Percentiles rank a stretch among this genome's conserved stretches.
phyloP scores from a whole-genome alignment of 2,888 invertebrate species.

The Erynnis tages region DNA sequence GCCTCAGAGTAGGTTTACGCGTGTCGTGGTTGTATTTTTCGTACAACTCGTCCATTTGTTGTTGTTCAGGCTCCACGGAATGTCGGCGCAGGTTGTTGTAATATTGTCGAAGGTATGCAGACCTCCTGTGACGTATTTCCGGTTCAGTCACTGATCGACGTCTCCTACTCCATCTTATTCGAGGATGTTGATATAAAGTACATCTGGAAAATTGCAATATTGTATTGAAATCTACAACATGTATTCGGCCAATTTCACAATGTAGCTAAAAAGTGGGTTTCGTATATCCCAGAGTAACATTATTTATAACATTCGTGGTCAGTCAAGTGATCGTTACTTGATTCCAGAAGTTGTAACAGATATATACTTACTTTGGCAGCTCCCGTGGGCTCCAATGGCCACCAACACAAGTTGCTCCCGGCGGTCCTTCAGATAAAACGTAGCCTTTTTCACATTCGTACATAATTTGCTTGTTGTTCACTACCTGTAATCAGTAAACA shows the following conservation, averaged over 20 bases:
- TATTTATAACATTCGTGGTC: no score
- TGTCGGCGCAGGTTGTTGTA: slow-evolving; percentile 60
- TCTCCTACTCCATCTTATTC: slow-evolving; percentile 89
- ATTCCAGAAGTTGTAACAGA: neutral
- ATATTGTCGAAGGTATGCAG: slow-evolving; percentile 68
- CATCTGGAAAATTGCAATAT: slow-evolving; percentile 84
- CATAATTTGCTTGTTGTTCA: slow-evolving; percentile 96
- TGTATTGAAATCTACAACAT: no score
- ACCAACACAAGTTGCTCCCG: slow-evolving; percentile 96
- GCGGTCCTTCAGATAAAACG: slow-evolving; percentile 91
- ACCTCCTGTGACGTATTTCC: slow-evolving; percentile 63
- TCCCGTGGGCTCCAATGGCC: slow-evolving; percentile 96
- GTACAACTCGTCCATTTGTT: slow-evolving; percentile 59
- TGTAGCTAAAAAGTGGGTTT: no score
- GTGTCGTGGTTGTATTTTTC: slow-evolving; percentile 71
- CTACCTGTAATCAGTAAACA: slow-evolving; percentile 65
- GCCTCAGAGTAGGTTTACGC: slow-evolving; percentile 68
- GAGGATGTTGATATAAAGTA: slow-evolving; percentile 91
- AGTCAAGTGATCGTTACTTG: no score
- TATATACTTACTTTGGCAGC: slow-evolving; percentile 84
- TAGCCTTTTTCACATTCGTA: slow-evolving; percentile 97
- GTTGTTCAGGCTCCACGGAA: slow-evolving; percentile 48
- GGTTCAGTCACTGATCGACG: slow-evolving; percentile 79
- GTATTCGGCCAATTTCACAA: no score
- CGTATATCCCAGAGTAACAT: no score